These are phyloP conservation scores for Chaunax sp. DNA, from an alignment of 2,797 vertebrate genomes.

Conservation along the genomic window DNA sequence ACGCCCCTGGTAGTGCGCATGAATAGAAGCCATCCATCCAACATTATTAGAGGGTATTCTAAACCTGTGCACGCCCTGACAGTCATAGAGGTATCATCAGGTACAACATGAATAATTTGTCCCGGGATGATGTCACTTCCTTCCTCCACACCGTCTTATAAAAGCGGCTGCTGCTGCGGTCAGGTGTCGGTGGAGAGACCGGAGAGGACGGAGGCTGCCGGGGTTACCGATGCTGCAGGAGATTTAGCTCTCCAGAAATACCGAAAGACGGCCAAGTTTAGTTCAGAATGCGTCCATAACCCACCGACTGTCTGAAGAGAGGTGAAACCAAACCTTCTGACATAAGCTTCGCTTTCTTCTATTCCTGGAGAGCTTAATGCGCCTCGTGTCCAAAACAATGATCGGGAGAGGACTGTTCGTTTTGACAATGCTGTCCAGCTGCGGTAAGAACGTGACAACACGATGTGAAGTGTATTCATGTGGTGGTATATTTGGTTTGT, in stretches of 20 bases:
- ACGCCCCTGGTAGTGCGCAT: too few relatives aligned
- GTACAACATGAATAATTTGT: not conserved
- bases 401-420: constrained; percentile 71
- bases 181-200: constrained; percentile 39
- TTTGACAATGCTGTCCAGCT: constrained; percentile 68
- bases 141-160: constrained; percentile 50
- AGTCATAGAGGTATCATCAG: constrained; percentile 30
- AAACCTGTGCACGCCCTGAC: constrained; percentile 48
- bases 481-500: not conserved
- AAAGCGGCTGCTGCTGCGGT: constrained; percentile 40
- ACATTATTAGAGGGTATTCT: accelerated
- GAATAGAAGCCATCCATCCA: too few relatives aligned
- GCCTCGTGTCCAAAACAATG: constrained; percentile 66
- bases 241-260: constrained; percentile 72
- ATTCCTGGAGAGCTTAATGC: constrained; percentile 63
- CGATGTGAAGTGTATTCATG: not conserved
- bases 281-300: constrained; percentile 70
- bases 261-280: constrained; percentile 56
- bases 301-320: not conserved
- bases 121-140: constrained; percentile 81
- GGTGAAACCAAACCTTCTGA: constrained; percentile 43
- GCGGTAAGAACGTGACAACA: constrained; percentile 75
- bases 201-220: constrained; percentile 48
- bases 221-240: constrained; percentile 46
- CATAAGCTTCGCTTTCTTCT: constrained; percentile 54